Conservation (phyloP, 2,797 vertebrate genomes). For the Pseudomugil gertrudae region DNA sequence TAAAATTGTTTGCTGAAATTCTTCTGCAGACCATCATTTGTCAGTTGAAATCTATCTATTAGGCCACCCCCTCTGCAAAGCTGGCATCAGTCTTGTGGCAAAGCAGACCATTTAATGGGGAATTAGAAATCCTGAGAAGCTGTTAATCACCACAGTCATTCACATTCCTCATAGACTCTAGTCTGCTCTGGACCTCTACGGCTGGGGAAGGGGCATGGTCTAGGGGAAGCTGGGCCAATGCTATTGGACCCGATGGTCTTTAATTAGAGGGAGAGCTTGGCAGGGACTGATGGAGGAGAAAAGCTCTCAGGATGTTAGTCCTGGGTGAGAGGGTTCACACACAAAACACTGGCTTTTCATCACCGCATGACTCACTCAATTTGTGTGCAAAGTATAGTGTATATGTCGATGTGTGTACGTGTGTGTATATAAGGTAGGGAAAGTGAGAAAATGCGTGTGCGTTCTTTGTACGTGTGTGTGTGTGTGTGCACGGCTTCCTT, state of each 20-base stretch:
- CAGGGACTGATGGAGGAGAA: slow-evolving; percentile 82
- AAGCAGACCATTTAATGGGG: slow-evolving; percentile 64
- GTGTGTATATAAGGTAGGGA: slow-evolving; percentile 32
- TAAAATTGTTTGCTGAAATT: slow-evolving; percentile 19
- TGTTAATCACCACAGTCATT: slow-evolving; percentile 77
- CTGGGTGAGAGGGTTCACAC: slow-evolving; percentile 84
- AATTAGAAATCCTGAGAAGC: slow-evolving; percentile 77
- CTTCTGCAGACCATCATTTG: slow-evolving; percentile 18
- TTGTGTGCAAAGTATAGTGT: slow-evolving; percentile 69
- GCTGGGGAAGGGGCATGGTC: slow-evolving; percentile 68
- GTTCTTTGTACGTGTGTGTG: slow-evolving; percentile 1
- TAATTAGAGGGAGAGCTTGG: slow-evolving; percentile 85
- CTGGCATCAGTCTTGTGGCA: slow-evolving; percentile 53
- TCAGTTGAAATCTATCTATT: slow-evolving; percentile 49
- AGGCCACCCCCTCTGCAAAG: slow-evolving; percentile 36
- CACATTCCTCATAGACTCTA: slow-evolving; percentile 71
- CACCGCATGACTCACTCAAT: slow-evolving; percentile 81
- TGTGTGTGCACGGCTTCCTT: slow-evolving; percentile 67
- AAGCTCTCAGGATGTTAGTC: slow-evolving; percentile 84
- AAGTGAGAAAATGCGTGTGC: slow-evolving; percentile 57
- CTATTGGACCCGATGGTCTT: slow-evolving; percentile 80
- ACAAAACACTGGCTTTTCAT: slow-evolving; percentile 87
- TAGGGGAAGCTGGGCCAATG: slow-evolving; percentile 67
- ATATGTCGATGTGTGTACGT: slow-evolving; percentile 44
- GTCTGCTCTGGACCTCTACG: slow-evolving; percentile 65